Percentiles rank a stretch among this genome's conserved stretches.
These are phyloP conservation scores for Mormyrops attenuatus DNA, from an alignment of 2,797 vertebrate species.

Conservation along the genomic window DNA sequence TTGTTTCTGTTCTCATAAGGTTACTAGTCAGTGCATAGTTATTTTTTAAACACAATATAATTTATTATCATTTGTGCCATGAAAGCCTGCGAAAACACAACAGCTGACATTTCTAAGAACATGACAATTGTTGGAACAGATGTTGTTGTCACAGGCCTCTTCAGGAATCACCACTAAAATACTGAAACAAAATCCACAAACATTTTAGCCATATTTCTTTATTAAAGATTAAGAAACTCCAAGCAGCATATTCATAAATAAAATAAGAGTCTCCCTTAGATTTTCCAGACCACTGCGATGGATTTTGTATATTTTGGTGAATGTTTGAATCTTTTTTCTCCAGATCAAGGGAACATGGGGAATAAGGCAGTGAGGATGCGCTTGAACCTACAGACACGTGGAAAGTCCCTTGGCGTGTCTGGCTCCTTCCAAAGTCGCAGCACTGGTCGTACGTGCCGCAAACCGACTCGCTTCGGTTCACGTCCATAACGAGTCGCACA, in stretches of 20 bases:
- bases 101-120: background rate
- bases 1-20: background rate
- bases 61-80: background rate
- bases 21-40: background rate
- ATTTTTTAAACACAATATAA: background rate
- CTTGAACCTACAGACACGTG: conserved; percentile 26
- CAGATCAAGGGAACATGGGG: conserved; percentile 26
- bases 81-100: background rate
- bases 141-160: background rate
- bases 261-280: conserved; percentile 57
- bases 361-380: conserved; percentile 32
- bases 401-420: conserved; percentile 17
- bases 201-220: conserved; percentile 67
- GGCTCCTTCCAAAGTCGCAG: conserved; percentile 26
- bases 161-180: background rate
- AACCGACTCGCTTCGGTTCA: conserved; percentile 46
- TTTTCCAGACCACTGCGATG: conserved; percentile 47
- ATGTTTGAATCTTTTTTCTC: conserved; percentile 16
- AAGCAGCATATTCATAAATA: conserved; percentile 73
- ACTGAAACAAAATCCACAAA: conserved; percentile 27
- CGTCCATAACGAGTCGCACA: conserved; percentile 45
- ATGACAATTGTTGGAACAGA: background rate
- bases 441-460: conserved; percentile 45
- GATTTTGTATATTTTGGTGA: conserved; percentile 23
- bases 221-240: conserved; percentile 74